A percentile compares a stretch with the other conserved stretches of the same genome.
These are phyloP conservation scores for Acleris laterana DNA, from an alignment of 2,888 invertebrate genomes.

Conservation along the genomic window DNA sequence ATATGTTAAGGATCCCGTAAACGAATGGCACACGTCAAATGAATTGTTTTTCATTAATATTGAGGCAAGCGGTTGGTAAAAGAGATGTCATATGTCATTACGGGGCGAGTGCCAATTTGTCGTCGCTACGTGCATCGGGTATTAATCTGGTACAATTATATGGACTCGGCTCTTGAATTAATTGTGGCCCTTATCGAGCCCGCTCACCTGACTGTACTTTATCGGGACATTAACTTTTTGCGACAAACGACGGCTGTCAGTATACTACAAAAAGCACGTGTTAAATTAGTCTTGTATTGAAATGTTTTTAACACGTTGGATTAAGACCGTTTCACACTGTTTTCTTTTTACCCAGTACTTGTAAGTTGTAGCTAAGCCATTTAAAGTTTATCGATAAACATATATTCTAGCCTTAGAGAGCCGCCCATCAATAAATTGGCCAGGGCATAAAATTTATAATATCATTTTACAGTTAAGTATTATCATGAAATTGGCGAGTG, in stretches of 20 bases:
- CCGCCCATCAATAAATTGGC: background rate
- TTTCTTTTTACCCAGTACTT: too few species aligned
- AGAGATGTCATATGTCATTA: conserved; percentile 60
- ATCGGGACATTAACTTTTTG: conserved; percentile 59
- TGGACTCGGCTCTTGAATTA: conserved; percentile 59
- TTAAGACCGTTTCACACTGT: too few species aligned
- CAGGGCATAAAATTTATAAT: too few species aligned
- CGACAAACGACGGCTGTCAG: conserved; percentile 54
- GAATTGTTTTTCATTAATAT: conserved; percentile 45
- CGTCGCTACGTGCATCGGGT: conserved; percentile 71
- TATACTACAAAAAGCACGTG: conserved; percentile 55
- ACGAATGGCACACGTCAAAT: conserved; percentile 36
- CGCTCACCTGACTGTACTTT: conserved; percentile 58
- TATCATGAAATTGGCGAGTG: background rate
- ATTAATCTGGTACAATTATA: conserved; percentile 73
- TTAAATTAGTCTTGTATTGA: conserved; percentile 7
- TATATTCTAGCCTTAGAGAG: background rate
- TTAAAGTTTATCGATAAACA: background rate
- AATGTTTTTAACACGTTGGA: conserved; percentile 5
- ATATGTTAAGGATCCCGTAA: conserved; percentile 24
- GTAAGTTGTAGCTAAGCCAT: too few species aligned
- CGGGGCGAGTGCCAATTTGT: conserved; percentile 70
- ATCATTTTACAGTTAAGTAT: background rate
- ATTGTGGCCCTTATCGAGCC: conserved; percentile 70
- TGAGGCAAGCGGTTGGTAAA: conserved; percentile 44